Base-by-base conservation (phyloP, 2,113 vertebrate genomes). In the Rana temporaria region DNA sequence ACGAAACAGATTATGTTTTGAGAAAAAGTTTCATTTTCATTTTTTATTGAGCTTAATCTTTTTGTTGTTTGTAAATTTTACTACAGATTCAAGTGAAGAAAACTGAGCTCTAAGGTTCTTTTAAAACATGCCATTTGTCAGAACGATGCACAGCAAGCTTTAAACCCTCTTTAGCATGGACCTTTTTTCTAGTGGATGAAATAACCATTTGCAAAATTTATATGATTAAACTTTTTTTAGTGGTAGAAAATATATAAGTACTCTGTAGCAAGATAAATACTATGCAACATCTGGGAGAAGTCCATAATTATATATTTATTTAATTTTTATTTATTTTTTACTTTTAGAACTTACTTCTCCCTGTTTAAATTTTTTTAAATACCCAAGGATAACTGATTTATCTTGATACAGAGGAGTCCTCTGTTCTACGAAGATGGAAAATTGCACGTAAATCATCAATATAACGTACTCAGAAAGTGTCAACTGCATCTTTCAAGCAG, bases 401-500 rank as follows among this genome's bases (percentile, higher is more conserved):
- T 73, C 26, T 53, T 30, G 70, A 73, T n/a, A 73, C 26, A 56
- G 30, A 60, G 32, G 22, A 19, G 9, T 16, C 8, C 18, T 52
- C 53, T 8, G 34, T 75, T 55, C 30, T 38, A 34, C 70, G n/a
- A 24, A 30, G 30, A 32, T 73, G 19, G 30, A 74, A 34, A 20
- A 24, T 20, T 24, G 24, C 60, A 63, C 56, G 38, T 20, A 30
- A 74, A 34, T 70, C 38, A 30, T 9, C 16, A 79, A 68, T 59
- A 26, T 71, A 30, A 52, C 20, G 30, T 71, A n/a, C 67, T 80
- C 57, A 32, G 6, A 71, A 42, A 60, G 12, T 42, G 55, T 74
- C 32, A 32, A 74, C 11, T 22, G 34, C 34, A 70, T 70, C 9
- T 52, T 69, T 52, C 8, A 70, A 78, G 19, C 63, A 67, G 76